A percentile compares a stretch with the other conserved stretches of the same genome.
Evolutionary conservation across 2,888 invertebrate genomes (phyloP).

Genomic region (Ellobium chinense): DNA sequence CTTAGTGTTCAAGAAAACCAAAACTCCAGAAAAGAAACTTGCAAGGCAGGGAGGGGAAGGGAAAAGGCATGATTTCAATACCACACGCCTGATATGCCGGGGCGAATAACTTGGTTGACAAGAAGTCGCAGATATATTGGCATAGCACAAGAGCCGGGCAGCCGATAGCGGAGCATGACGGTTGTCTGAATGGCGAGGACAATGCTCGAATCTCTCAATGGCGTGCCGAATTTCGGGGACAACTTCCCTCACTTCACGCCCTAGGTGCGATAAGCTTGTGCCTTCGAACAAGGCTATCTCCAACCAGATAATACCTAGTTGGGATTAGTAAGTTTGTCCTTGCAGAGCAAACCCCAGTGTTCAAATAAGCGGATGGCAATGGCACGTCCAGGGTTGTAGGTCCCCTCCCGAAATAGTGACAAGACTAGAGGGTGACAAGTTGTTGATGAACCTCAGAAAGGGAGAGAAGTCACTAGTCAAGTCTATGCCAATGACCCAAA

Average conservation of each 20-base stretch:
- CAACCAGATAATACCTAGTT: background rate
- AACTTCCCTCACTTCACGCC: slow-evolving; percentile 3
- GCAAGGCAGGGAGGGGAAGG: background rate
- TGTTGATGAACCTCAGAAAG: too few relatives aligned
- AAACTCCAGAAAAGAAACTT: too few relatives aligned
- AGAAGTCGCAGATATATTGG: background rate
- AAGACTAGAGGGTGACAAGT: too few relatives aligned
- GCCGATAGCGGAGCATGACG: background rate
- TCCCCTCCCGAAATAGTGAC: too few relatives aligned
- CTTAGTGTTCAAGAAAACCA: too few relatives aligned
- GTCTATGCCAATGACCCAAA: too few relatives aligned
- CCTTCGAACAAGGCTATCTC: slow-evolving; percentile 2
- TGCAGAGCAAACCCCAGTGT: background rate
- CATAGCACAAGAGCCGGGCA: slow-evolving; percentile 6
- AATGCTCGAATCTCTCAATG: background rate
- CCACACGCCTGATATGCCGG: background rate
- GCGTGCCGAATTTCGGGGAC: background rate
- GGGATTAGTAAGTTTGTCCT: slow-evolving; percentile 2
- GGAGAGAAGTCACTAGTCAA: too few relatives aligned
- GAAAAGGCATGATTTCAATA: background rate
- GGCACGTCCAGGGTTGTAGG: too few relatives aligned
- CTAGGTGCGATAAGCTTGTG: background rate
- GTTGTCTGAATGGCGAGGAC: background rate
- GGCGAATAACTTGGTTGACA: slow-evolving; percentile 14
- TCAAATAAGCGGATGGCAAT: background rate